Percentiles rank a stretch among this genome's conserved stretches.
Conservation (phyloP, 2,888 invertebrate species). For the Lochmaea crataegi region DNA sequence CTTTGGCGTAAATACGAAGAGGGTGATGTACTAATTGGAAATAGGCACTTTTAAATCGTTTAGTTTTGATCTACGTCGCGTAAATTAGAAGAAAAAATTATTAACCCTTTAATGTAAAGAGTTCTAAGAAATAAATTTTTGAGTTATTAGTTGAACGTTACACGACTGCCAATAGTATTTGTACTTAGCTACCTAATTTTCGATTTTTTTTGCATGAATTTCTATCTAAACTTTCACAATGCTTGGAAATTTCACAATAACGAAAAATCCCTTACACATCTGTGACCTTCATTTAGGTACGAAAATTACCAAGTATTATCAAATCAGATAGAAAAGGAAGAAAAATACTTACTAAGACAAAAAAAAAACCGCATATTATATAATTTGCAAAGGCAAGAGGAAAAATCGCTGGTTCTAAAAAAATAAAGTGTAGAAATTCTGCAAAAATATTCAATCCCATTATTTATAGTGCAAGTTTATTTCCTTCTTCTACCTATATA, state of each 20-base stretch:
- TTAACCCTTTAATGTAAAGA: constrained; percentile 18
- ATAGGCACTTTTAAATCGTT: constrained; percentile 21
- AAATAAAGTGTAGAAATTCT: constrained; percentile 34
- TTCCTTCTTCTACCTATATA: constrained; percentile 41
- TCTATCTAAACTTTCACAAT: constrained; percentile 7
- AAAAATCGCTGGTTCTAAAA: constrained; percentile 20
- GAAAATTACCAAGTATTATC: neutral
- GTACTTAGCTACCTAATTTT: constrained; percentile 17
- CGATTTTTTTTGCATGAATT: neutral
- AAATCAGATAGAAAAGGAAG: constrained; percentile 7
- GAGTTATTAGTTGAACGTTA: neutral
- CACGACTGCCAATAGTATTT: constrained; percentile 12
- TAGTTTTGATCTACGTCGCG: constrained; percentile 8
- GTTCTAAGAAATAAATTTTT: neutral
- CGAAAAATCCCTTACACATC: neutral
- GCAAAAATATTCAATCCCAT: constrained; percentile 38
- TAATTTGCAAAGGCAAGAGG: neutral
- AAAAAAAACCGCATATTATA: neutral
- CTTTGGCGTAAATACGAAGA: constrained; percentile 1
- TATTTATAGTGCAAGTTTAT: constrained; percentile 38
- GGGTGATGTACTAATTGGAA: constrained; percentile 6
- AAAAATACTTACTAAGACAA: neutral
- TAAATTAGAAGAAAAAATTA: neutral
- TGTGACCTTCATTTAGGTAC: too few relatives aligned
- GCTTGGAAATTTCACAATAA: neutral